Evolutionary conservation across 1,140 invertebrate species (phyloP).

Genomic region (Phthorimaea operculella): DNA sequence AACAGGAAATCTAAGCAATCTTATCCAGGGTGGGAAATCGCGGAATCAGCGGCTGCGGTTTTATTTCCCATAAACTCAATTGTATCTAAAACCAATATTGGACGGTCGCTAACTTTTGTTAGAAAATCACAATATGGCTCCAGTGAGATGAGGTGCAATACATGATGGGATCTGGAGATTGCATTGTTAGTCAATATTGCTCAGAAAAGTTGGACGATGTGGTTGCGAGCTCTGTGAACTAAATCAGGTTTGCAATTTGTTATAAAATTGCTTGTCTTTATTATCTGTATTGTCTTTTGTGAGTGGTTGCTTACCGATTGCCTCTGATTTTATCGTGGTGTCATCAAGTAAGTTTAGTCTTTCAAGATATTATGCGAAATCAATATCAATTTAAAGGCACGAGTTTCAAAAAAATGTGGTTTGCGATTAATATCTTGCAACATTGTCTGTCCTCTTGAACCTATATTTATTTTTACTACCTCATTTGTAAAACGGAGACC

Average conservation of each 20-base stretch:
- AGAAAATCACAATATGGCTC: constrained; percentile 39
- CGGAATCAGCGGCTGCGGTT: constrained; percentile 50
- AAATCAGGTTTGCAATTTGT: constrained; percentile 52
- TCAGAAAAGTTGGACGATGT: constrained; percentile 40
- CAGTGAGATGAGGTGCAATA: constrained; percentile 57
- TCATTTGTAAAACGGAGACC: too few relatives aligned
- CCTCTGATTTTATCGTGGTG: too few relatives aligned
- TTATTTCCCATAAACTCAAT: constrained; percentile 55
- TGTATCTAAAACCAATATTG: constrained; percentile 60
- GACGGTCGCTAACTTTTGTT: constrained; percentile 40
- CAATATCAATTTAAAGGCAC: too few relatives aligned
- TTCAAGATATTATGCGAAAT: too few relatives aligned
- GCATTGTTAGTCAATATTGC: constrained; percentile 53
- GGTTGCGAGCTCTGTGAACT: constrained; percentile 52
- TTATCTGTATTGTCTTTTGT: background rate
- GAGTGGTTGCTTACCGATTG: too few relatives aligned
- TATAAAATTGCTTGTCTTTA: constrained; percentile 29
- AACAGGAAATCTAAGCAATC: constrained; percentile 55
- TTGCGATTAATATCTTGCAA: too few relatives aligned
- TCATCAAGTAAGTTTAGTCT: too few relatives aligned
- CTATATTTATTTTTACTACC: too few relatives aligned
- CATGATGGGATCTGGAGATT: constrained; percentile 52
- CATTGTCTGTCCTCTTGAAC: too few relatives aligned
- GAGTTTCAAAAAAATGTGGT: too few relatives aligned
- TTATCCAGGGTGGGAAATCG: constrained; percentile 52